These are phyloP conservation scores for Rhegmatorhina hoffmannsi DNA, from an alignment of 2,113 vertebrate genomes.

Conservation along the genomic window DNA sequence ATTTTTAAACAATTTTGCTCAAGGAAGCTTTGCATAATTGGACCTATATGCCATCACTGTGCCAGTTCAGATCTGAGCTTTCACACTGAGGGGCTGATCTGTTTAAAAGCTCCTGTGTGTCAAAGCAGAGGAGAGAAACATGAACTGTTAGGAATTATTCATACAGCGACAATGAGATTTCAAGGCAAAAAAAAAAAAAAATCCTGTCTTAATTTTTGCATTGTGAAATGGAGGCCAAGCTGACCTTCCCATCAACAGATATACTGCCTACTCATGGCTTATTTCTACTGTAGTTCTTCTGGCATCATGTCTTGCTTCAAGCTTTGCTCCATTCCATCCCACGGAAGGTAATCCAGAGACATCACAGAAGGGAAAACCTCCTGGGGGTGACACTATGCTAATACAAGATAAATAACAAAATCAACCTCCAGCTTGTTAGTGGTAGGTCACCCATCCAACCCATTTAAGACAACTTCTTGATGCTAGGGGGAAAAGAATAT, in stretches of 20 bases:
- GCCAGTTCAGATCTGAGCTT: background rate
- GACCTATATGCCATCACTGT: background rate
- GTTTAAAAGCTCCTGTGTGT: slow-evolving; percentile 27
- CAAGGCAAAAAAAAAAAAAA: background rate
- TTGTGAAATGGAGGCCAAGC: background rate
- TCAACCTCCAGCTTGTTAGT: slow-evolving; percentile 36
- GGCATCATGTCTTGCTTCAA: background rate
- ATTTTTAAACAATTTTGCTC: slow-evolving; percentile 6
- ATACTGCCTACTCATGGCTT: background rate
- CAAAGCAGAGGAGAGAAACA: background rate
- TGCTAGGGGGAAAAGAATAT: slow-evolving; percentile 38
- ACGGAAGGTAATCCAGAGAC: background rate
- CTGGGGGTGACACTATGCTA: slow-evolving; percentile 63
- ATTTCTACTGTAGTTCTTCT: background rate
- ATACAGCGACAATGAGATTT: background rate
- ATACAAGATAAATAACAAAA: slow-evolving; percentile 52
- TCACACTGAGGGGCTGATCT: slow-evolving; percentile 14
- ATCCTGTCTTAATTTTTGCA: background rate
- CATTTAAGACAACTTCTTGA: slow-evolving; percentile 20
- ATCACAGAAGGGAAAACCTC: background rate
- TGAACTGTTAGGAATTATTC: background rate
- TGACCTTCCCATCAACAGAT: background rate
- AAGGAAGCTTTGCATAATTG: background rate
- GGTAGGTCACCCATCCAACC: slow-evolving; percentile 34
- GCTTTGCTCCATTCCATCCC: background rate